Base-by-base conservation (phyloP, 1,140 invertebrate genomes). In the Caligus rogercresseyi region DNA sequence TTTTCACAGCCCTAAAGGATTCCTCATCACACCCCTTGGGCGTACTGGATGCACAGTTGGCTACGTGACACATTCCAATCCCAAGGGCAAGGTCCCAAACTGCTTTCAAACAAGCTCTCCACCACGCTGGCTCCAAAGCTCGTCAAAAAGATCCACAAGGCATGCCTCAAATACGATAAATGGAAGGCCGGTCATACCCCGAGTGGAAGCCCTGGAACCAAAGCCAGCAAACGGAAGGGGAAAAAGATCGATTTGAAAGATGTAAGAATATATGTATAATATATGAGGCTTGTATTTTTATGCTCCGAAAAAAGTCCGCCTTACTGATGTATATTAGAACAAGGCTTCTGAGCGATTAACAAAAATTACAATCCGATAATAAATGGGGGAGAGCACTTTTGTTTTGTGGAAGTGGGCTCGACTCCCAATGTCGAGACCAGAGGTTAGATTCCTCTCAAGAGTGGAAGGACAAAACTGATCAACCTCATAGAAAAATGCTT, bases 71-170 rank as follows among this genome's bases (percentile, higher is more conserved):
- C 84, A 89, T 68, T 87, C 85, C 1, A 88, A 93, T 73, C 89
- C 88, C 16, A 81, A 84, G 73, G 89, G 89, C 65, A 86, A 85
- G 67, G 73, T 93, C 64, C 89, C 88, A 13, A 81, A 83, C 11
- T 92, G 89, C 74, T 89, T 52, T 86, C 91, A 15, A 92, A 93
- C 73, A 86, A 85, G 76, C 79, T 87, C 55, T 89, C 88, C 24
- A 83, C 87, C 68, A 85, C 86, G 69, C 79, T 90, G 70, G 87
- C 87, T 3, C 88, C 88, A 85, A 72, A 77, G 75, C 71, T 89
- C 64, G 81, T 89, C 3, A 81, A 84, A 70, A 81, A 85, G 69
- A 75, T 93, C 55, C 82, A 87, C 64, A 86, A 87, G 70, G 88
- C 87, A 11, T 82, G 84, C 18, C 70, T 83, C 16, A 80, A 80